Conservation (phyloP, 2,113 vertebrate genomes). For the Oryzias javanicus region DNA sequence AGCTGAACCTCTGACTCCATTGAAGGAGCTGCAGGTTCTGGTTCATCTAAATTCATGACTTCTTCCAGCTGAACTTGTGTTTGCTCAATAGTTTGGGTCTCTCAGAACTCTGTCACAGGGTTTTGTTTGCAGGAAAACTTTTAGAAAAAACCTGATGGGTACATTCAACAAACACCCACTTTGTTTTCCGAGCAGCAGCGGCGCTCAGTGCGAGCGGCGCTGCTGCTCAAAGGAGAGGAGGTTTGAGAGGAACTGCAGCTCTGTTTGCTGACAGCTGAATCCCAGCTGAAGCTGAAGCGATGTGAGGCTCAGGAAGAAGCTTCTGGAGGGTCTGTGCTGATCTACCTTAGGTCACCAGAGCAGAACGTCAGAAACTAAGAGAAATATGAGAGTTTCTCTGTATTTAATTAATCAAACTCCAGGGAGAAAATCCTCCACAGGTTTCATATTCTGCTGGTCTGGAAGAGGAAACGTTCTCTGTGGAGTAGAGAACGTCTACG, state of each 20-base stretch:
- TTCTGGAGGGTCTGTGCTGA: too few relatives aligned
- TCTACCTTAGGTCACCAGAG: too few relatives aligned
- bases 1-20: too few relatives aligned
- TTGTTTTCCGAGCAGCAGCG: constrained; percentile 21
- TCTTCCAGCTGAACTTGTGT: neutral
- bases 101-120: constrained; percentile 11
- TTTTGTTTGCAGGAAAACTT: constrained; percentile 9
- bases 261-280: constrained; percentile 21
- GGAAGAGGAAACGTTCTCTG: too few relatives aligned
- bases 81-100: neutral
- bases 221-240: constrained; percentile 29
- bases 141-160: constrained; percentile 22
- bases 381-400: too few relatives aligned
- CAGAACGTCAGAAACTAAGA: too few relatives aligned
- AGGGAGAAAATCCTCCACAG: too few relatives aligned
- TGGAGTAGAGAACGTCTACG: too few relatives aligned
- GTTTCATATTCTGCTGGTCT: too few relatives aligned
- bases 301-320: constrained; percentile 29
- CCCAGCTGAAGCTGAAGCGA: constrained; percentile 24
- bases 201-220: constrained; percentile 10
- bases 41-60: too few relatives aligned
- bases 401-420: too few relatives aligned
- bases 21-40: too few relatives aligned
- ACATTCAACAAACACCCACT: constrained; percentile 25
- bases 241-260: constrained; percentile 14